phyloP scores from a whole-genome alignment of 2,888 invertebrate genomes.

The Tachystola acroxantha region DNA sequence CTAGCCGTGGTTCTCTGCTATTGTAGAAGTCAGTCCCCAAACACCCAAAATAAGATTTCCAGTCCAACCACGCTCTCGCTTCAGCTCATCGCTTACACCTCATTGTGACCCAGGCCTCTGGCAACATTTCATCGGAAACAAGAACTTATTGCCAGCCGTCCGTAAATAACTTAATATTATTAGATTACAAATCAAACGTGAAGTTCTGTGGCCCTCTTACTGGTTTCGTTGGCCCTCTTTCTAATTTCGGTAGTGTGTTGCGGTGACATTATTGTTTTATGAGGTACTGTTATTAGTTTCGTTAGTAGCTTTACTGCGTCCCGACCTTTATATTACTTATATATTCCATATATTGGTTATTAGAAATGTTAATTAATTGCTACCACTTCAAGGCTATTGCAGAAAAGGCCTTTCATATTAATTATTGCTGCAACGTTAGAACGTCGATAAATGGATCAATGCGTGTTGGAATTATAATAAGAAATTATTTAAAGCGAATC shows the following conservation, averaged over 20 bases:
- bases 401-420: too few species aligned
- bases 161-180: constrained; percentile 68
- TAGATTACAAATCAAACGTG: constrained; percentile 64
- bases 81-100: constrained; percentile 24
- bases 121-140: constrained; percentile 68
- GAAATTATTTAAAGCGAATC: too few species aligned
- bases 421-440: too few species aligned
- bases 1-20: too few species aligned
- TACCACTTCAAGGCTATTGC: too few species aligned
- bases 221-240: constrained; percentile 6
- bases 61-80: too few species aligned
- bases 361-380: too few species aligned
- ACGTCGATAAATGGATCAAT: too few species aligned
- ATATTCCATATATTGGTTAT: too few species aligned
- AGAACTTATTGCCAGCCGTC: constrained; percentile 59
- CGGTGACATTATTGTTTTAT: constrained; percentile 1
- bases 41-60: too few species aligned
- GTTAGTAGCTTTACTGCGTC: neutral
- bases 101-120: constrained; percentile 23
- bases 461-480: too few species aligned
- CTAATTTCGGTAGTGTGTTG: neutral
- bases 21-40: too few species aligned
- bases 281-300: neutral
- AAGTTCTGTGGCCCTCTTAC: constrained; percentile 36
- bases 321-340: constrained; percentile 1